These are phyloP conservation scores for Carpatolechia fugitivella DNA, from an alignment of 2,888 invertebrate species.

Conservation along the genomic window DNA sequence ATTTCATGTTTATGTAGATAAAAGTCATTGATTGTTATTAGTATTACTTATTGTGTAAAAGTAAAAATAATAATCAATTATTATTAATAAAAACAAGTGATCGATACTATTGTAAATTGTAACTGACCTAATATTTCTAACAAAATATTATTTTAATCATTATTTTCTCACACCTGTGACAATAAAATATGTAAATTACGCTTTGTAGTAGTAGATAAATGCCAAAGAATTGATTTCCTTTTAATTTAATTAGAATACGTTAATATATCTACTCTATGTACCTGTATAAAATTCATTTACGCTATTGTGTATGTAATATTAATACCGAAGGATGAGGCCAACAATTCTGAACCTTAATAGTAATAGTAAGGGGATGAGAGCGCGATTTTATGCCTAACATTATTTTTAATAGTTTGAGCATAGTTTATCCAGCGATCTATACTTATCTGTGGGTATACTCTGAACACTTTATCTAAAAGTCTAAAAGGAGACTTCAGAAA, in stretches of 20 bases:
- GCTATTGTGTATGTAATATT: neutral
- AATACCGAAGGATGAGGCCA: too few species aligned
- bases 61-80: slow-evolving; percentile 45
- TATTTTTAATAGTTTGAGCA: too few species aligned
- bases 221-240: slow-evolving; percentile 46
- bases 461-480: too few species aligned
- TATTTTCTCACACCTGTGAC: slow-evolving; percentile 74
- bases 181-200: slow-evolving; percentile 74
- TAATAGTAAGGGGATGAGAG: too few species aligned
- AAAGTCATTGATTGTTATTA: slow-evolving; percentile 46
- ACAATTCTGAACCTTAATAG: too few species aligned
- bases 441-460: too few species aligned
- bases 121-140: slow-evolving; percentile 19
- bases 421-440: too few species aligned
- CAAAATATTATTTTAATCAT: slow-evolving; percentile 34
- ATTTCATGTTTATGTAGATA: slow-evolving; percentile 63
- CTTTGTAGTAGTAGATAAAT: slow-evolving; percentile 70
- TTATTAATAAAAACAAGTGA: slow-evolving; percentile 43
- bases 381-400: too few species aligned
- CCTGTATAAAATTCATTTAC: slow-evolving; percentile 24
- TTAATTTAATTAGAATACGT: slow-evolving; percentile 21
- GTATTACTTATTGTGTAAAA: too few species aligned
- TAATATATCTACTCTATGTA: slow-evolving; percentile 18
- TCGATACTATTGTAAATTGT: slow-evolving; percentile 23
- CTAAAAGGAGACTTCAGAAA: too few species aligned